Evolutionary conservation across 2,113 vertebrate genomes (phyloP).

Genomic region (Cairina moschata): DNA sequence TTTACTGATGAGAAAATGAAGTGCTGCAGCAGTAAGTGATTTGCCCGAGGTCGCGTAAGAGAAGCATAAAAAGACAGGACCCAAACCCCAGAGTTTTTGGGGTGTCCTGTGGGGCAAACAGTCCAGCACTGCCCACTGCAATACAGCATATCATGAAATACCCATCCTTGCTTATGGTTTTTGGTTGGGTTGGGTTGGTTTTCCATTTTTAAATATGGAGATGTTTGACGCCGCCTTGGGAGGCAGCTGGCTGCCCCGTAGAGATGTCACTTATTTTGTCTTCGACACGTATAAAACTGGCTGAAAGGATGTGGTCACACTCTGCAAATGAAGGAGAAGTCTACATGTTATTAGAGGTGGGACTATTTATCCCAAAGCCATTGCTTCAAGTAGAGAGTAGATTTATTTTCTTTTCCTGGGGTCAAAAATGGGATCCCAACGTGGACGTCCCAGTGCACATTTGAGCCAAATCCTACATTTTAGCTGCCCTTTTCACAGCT

Average conservation of each 20-base stretch:
- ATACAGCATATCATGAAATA: no score
- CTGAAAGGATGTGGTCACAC: neutral
- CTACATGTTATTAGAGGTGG: rapidly evolving
- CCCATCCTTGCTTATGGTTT: no score
- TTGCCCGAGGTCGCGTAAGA: neutral
- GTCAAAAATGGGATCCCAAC: neutral
- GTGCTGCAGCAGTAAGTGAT: neutral
- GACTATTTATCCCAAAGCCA: neutral
- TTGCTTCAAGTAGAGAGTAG: neutral
- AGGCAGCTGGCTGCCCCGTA: neutral
- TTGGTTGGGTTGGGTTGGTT: no score
- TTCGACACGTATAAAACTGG: rapidly evolving
- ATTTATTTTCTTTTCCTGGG: no score
- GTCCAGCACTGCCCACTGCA: no score
- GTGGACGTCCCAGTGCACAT: no score
- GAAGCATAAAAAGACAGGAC: neutral
- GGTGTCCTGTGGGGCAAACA: neutral
- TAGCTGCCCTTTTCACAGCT: rapidly evolving
- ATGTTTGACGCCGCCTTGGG: neutral
- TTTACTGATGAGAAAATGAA: neutral
- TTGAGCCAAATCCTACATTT: neutral
- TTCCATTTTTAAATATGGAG: neutral
- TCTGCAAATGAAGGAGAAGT: neutral
- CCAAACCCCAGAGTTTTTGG: neutral
- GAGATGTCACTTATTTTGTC: neutral